These are phyloP conservation scores for Xylota segnis DNA, from an alignment of 2,888 invertebrate genomes.

Conservation along the genomic window DNA sequence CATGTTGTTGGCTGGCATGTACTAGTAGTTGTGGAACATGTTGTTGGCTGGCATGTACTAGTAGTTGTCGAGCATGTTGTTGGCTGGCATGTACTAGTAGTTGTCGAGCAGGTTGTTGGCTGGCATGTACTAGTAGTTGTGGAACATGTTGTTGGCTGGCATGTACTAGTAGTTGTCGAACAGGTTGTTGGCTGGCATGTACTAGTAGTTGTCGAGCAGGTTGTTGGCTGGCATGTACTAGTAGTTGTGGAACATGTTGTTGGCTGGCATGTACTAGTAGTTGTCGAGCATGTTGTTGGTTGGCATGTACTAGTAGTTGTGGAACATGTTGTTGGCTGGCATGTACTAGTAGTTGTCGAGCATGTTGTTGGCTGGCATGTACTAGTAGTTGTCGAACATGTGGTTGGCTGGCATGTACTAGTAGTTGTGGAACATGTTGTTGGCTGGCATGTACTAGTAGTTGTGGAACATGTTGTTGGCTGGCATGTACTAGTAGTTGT, in stretches of 20 bases:
- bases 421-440: background rate
- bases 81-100: background rate
- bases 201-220: background rate
- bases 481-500: background rate
- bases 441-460: background rate
- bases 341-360: slow-evolving; percentile 77
- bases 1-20: slow-evolving; percentile 76
- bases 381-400: background rate
- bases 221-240: background rate
- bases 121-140: background rate
- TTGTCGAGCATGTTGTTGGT: background rate
- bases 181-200: slow-evolving; percentile 77
- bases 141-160: too few species aligned
- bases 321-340: too few species aligned
- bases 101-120: too few species aligned
- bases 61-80: background rate
- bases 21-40: background rate
- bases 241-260: background rate
- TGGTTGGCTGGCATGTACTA: background rate
- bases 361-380: slow-evolving; percentile 76
- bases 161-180: slow-evolving; percentile 77
- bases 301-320: background rate
- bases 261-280: background rate
- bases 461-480: slow-evolving; percentile 19
- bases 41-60: background rate